Evolutionary conservation across 2,888 invertebrate species (phyloP).

Genomic region (Pseudoips prasinana): DNA sequence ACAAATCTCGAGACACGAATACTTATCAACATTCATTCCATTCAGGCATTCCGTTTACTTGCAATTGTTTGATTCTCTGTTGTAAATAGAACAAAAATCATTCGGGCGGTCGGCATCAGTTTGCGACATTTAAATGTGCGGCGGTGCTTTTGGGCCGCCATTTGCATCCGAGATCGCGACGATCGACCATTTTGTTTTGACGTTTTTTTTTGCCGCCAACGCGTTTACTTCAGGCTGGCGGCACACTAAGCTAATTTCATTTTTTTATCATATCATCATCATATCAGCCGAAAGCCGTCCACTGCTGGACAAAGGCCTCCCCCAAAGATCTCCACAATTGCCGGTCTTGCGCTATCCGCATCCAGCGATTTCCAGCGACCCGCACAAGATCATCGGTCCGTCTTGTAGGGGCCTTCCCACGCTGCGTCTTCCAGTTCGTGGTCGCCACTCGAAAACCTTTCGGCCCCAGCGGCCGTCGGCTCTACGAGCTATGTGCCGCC

Average conservation of each 20-base stretch:
- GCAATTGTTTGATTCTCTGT: constrained; percentile 45
- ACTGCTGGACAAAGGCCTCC: too few species aligned
- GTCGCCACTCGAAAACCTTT: too few species aligned
- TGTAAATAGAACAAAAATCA: constrained; percentile 72
- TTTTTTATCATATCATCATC: too few species aligned
- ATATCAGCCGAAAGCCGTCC: too few species aligned
- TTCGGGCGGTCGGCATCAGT: constrained; percentile 52
- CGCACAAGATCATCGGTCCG: too few species aligned
- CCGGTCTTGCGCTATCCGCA: too few species aligned
- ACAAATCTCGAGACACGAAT: constrained; percentile 23
- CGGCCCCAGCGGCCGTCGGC: too few species aligned
- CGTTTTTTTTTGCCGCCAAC: constrained; percentile 58
- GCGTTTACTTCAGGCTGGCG: constrained; percentile 25
- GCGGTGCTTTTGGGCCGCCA: constrained; percentile 71
- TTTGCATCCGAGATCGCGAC: constrained; percentile 76
- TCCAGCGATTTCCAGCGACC: too few species aligned
- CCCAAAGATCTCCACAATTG: too few species aligned
- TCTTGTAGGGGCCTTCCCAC: too few species aligned
- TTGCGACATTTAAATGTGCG: constrained; percentile 75
- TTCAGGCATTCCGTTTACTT: constrained; percentile 35
- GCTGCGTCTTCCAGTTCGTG: too few species aligned
- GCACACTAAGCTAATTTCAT: constrained; percentile 38
- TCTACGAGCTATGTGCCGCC: too few species aligned
- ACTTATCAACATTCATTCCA: constrained; percentile 36
- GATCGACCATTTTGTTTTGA: constrained; percentile 68